Conservation (phyloP, 2,888 invertebrate species). For the Ptychoptera contaminata region DNA sequence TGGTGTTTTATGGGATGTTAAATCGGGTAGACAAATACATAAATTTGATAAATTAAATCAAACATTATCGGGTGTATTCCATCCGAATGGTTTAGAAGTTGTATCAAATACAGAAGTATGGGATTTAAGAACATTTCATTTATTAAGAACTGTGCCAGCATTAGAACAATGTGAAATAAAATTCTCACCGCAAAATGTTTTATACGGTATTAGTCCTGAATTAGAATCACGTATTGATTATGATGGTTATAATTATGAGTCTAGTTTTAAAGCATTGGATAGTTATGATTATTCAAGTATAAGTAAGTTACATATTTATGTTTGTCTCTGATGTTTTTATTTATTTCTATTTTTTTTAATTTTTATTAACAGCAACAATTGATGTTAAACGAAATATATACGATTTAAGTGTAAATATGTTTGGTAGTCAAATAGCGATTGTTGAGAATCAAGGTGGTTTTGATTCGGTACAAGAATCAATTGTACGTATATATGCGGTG, state of each 20-base stretch:
- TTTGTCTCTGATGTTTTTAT: background rate
- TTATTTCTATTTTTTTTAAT: constrained; percentile 1
- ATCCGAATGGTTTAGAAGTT: constrained; percentile 88
- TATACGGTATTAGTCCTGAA: constrained; percentile 75
- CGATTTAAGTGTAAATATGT: constrained; percentile 66
- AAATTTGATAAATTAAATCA: constrained; percentile 97
- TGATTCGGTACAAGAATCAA: constrained; percentile 73
- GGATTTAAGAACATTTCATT: constrained; percentile 89
- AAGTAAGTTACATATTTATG: constrained; percentile 34
- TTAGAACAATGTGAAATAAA: constrained; percentile 77
- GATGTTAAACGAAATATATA: constrained; percentile 85
- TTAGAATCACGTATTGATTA: constrained; percentile 52
- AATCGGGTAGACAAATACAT: constrained; percentile 75
- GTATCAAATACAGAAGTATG: constrained; percentile 98
- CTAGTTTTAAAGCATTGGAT: constrained; percentile 90
- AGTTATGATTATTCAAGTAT: constrained; percentile 88
- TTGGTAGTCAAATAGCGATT: constrained; percentile 75
- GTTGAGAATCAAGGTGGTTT: constrained; percentile 81
- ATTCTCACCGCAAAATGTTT: constrained; percentile 74
- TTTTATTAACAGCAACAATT: constrained; percentile 66
- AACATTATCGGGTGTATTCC: constrained; percentile 86
- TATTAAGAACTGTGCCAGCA: constrained; percentile 84
- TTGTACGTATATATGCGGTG: constrained; percentile 83
- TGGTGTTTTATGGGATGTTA: constrained; percentile 90
- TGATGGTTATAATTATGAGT: constrained; percentile 64